A percentile compares a stretch with the other conserved stretches of the same genome.
Conservation (phyloP, 92 coral and sea anemone species). For the Parazoanthus atlanticus region DNA sequence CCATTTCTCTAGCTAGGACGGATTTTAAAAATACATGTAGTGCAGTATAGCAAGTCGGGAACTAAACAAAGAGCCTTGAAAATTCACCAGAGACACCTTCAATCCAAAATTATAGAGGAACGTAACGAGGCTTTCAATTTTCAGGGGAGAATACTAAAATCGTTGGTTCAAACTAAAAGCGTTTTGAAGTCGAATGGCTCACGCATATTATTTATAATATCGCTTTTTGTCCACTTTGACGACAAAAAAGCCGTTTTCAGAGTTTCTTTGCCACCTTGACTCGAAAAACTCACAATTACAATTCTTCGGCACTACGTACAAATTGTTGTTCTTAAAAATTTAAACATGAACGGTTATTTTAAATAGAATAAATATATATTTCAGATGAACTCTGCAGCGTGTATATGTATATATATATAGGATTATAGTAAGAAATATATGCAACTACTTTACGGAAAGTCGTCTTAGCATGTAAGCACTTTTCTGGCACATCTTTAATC, state of each 20-base stretch:
- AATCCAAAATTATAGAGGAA: neutral
- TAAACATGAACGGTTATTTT: neutral
- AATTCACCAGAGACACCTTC: neutral
- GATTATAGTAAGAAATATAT: too few relatives aligned
- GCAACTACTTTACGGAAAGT: neutral
- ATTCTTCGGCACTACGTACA: neutral
- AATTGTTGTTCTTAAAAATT: neutral
- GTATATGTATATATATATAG: too few relatives aligned
- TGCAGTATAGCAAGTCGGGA: neutral
- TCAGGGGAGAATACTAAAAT: neutral
- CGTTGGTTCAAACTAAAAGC: too few relatives aligned
- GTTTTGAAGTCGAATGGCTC: neutral
- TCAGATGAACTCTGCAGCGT: too few relatives aligned
- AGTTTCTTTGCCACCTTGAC: conserved; percentile 31
- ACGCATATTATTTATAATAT: neutral
- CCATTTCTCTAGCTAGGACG: neutral
- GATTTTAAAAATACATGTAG: too few relatives aligned
- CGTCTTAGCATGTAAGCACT: neutral
- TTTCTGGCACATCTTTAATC: neutral
- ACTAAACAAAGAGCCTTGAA: too few relatives aligned
- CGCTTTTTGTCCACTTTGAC: too few relatives aligned
- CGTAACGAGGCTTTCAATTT: neutral
- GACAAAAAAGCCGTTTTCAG: neutral
- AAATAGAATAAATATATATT: neutral
- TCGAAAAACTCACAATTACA: neutral